These are phyloP conservation scores for Orius laevigatus DNA, from an alignment of 1,140 invertebrate genomes.

Conservation along the genomic window DNA sequence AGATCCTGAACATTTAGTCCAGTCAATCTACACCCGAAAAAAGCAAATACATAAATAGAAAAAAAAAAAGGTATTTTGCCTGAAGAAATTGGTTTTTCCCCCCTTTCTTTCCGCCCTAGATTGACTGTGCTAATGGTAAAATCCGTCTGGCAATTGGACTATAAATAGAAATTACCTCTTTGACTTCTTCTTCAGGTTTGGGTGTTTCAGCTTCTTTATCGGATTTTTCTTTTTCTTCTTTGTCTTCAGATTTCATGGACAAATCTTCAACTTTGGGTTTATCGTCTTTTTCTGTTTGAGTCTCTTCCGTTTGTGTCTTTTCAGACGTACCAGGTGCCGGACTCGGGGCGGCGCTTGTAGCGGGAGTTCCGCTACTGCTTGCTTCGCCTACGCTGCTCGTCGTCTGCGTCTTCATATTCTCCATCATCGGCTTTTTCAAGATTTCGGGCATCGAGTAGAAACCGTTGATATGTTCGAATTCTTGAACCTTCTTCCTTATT, in stretches of 20 bases:
- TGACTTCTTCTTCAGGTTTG: constrained; percentile 27
- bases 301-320: constrained; percentile 16
- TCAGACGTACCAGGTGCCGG: constrained; percentile 33
- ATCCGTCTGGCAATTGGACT: too few species aligned
- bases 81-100: constrained; percentile 16
- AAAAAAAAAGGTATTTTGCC: too few species aligned
- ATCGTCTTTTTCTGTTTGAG: constrained; percentile 8
- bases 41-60: too few species aligned
- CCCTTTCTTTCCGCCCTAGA: constrained; percentile 29
- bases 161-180: constrained; percentile 19
- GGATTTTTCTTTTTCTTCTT: constrained; percentile 14
- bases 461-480: constrained; percentile 97
- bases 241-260: constrained; percentile 11
- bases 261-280: constrained; percentile 5
- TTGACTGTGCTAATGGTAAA: too few species aligned
- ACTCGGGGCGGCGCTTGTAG: constrained; percentile 52
- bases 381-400: constrained; percentile 26
- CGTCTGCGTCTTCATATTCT: constrained; percentile 24
- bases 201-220: constrained; percentile 18
- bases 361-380: constrained; percentile 39
- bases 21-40: too few species aligned
- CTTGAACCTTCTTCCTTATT: constrained; percentile 95
- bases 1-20: too few species aligned
- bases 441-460: constrained; percentile 94
- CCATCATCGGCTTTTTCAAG: constrained; percentile 52